phyloP scores from a whole-genome alignment of 2,113 vertebrate genomes.

The Brevimyrus niger region DNA sequence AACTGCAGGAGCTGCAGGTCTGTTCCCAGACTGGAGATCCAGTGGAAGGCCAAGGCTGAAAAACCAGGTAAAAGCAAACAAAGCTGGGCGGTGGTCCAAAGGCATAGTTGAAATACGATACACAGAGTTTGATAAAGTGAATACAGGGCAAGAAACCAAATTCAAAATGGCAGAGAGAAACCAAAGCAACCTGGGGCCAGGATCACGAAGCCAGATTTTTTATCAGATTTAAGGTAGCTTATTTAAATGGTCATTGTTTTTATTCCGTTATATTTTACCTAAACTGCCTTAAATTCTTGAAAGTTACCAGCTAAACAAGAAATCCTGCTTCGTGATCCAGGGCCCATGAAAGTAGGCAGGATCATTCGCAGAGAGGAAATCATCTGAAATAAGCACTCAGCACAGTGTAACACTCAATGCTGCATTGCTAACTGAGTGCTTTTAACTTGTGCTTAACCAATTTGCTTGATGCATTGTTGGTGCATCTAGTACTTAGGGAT shows the following conservation, averaged over 20 bases:
- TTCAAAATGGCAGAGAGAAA: background rate
- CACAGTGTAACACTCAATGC: too few species aligned
- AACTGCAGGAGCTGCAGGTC: background rate
- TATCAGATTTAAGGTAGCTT: background rate
- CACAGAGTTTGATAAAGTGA: background rate
- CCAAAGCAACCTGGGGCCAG: background rate
- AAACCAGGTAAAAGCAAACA: background rate
- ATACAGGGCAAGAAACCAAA: background rate
- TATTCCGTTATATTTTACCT: background rate
- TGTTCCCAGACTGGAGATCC: background rate
- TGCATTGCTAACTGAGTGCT: too few species aligned
- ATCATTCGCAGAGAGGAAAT: too few species aligned
- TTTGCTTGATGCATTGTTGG: too few species aligned
- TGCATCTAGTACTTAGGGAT: too few species aligned
- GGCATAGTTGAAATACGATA: background rate
- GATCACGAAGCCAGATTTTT: background rate
- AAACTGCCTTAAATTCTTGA: too few species aligned
- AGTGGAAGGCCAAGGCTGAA: background rate
- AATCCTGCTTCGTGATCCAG: too few species aligned
- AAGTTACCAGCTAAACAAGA: too few species aligned
- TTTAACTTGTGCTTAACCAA: too few species aligned
- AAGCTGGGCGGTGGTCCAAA: background rate
- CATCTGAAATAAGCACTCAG: too few species aligned
- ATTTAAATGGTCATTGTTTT: background rate
- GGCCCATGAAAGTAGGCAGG: too few species aligned